Base-by-base conservation (phyloP, 2,888 invertebrate species). In the Augochlorella aurata region DNA sequence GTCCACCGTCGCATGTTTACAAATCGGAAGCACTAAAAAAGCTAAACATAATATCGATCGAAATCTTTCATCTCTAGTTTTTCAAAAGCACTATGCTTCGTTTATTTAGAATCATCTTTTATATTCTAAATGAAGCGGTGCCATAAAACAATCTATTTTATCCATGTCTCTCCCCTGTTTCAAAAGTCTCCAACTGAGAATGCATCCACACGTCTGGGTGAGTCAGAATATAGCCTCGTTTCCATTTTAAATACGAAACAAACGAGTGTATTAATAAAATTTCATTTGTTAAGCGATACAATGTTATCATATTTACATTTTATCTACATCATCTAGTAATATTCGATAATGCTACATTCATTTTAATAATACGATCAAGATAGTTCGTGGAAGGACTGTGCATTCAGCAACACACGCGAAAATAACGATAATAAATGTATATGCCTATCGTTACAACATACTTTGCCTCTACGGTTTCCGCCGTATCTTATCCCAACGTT, bases 401-500 rank as follows among this genome's bases (percentile, higher is more conserved):
- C 82, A 68, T 54, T 68, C 68, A 82, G 67, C 50, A 74, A 74
- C 66, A 73, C 47, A 81, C 68, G 82, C 66, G 72, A 65, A 82
- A 82, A 58, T 70, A 65, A 63, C 74, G 74, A 82, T 79, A 75
- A 75, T 78, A 83, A 69, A 65, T 44, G 38, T n/a, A 65, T 44
- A 68, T 74, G 70, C 69, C 14, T 77, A 74, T 74, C 50, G 45
- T 76, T 74, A 76, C 65, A 73, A 70, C 49, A 54, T 71, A 74
- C 65, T 74, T 47, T 47, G 71, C 65, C 49, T 72, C 49, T 72
- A 75, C 38, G 75, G 79, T 79, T 76, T 77, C 67, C 65, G 50
- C 24, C 70, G 29, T 82, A 83, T 77, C 79, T 79, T 79, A 79
- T 81, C 75, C 74, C 52, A 58, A 52, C 81, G 74, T 78, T 83